phyloP scores from a whole-genome alignment of 1,140 invertebrate genomes.

The Coboldia fuscipes region DNA sequence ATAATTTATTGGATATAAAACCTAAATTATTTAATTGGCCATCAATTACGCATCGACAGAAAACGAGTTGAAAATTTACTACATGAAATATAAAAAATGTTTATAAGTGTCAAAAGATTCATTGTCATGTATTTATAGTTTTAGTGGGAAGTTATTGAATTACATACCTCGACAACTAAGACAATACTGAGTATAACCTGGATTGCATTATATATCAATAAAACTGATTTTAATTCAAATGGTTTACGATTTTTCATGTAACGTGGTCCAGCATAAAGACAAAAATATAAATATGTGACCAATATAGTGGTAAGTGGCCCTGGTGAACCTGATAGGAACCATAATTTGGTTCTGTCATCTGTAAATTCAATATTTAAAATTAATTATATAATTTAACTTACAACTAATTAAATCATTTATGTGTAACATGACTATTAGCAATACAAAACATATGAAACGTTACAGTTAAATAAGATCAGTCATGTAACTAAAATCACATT shows the following conservation, averaged over 20 bases:
- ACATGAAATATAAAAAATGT: not conserved
- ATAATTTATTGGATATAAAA: not conserved
- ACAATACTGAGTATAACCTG: slow-evolving; percentile 53
- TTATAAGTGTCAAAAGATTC: not conserved
- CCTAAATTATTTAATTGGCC: not conserved
- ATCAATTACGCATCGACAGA: no score
- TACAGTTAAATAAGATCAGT: not conserved
- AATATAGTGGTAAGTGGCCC: slow-evolving; percentile 51
- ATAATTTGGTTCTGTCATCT: slow-evolving; percentile 68
- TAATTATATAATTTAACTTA: not conserved
- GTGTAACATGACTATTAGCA: not conserved
- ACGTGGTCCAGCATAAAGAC: slow-evolving; percentile 37
- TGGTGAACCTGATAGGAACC: slow-evolving; percentile 66
- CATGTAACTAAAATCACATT: not conserved
- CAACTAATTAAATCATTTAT: not conserved
- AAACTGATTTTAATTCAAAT: slow-evolving; percentile 48
- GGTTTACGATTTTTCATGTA: slow-evolving; percentile 73
- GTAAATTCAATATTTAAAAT: slow-evolving; percentile 14
- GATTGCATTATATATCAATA: slow-evolving; percentile 62
- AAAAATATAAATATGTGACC: slow-evolving; percentile 53
- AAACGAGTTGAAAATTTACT: not conserved
- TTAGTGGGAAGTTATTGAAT: not conserved
- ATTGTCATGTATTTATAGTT: not conserved
- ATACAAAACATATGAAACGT: not conserved
- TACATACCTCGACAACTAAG: slow-evolving; percentile 41